phyloP scores from a whole-genome alignment of 2,797 vertebrate species.

The Enteromius viviparus region DNA sequence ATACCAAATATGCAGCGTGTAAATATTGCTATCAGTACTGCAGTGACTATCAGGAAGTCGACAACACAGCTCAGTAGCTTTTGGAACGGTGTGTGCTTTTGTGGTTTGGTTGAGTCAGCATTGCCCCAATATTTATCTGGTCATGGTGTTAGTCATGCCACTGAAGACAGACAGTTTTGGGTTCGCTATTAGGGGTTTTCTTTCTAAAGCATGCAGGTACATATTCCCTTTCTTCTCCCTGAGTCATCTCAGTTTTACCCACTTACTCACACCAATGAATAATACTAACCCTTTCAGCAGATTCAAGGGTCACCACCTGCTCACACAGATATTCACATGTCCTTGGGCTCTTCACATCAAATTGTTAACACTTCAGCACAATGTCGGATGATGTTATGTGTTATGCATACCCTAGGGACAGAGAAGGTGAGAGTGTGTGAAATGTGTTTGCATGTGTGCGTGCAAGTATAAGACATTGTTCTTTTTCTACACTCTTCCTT shows the following conservation, averaged over 20 bases:
- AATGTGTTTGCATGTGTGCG: conserved; percentile 10
- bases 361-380: conserved; percentile 38
- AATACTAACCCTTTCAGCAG: conserved; percentile 42
- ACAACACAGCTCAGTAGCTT: background rate
- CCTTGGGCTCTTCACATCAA: conserved; percentile 47
- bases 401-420: background rate
- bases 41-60: background rate
- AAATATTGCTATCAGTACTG: background rate
- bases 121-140: conserved; percentile 54
- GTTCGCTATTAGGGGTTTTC: conserved; percentile 29
- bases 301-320: conserved; percentile 26
- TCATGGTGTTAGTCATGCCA: conserved; percentile 62
- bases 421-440: background rate
- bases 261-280: conserved; percentile 28
- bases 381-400: conserved; percentile 27
- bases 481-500: conserved; percentile 19
- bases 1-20: background rate
- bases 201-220: conserved; percentile 41
- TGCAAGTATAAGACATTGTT: background rate
- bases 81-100: conserved; percentile 14
- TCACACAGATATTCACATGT: background rate
- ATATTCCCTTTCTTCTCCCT: background rate
- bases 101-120: conserved; percentile 63
- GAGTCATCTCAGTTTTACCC: conserved; percentile 28
- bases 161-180: conserved; percentile 35